These are phyloP conservation scores for Achroia grisella DNA, from an alignment of 1,140 invertebrate genomes.

Conservation along the genomic window DNA sequence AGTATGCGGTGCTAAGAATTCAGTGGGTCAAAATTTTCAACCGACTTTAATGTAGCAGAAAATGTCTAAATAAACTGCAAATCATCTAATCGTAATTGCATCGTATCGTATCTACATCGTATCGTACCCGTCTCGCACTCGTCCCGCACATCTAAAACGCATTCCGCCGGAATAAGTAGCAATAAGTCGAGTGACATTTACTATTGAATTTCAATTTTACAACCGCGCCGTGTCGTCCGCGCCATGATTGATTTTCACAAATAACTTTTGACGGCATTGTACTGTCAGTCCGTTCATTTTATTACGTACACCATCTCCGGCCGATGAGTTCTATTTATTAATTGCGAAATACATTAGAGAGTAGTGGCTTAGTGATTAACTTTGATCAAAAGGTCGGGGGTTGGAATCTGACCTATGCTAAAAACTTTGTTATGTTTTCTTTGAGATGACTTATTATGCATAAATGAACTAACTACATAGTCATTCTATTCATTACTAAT, in stretches of 20 bases:
- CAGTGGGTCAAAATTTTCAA: too few relatives aligned
- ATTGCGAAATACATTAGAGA: conserved; percentile 20
- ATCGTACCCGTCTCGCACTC: conserved; percentile 14
- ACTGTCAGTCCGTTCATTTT: conserved; percentile 36
- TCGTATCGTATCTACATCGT: background rate
- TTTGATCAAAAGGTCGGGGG: too few relatives aligned
- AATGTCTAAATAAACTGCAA: too few relatives aligned
- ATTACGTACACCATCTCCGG: conserved; percentile 16
- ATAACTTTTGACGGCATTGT: conserved; percentile 39
- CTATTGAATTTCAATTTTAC: conserved; percentile 59
- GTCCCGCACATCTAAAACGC: conserved; percentile 11
- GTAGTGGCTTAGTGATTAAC: too few relatives aligned
- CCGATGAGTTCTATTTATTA: conserved; percentile 33
- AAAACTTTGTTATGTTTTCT: too few relatives aligned
- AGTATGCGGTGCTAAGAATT: too few relatives aligned
- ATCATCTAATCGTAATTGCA: too few relatives aligned
- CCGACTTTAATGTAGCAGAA: too few relatives aligned
- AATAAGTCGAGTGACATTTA: conserved; percentile 44
- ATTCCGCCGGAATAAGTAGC: conserved; percentile 29
- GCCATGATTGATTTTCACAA: conserved; percentile 50
- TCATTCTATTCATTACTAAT: too few relatives aligned
- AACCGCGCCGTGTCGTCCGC: conserved; percentile 26
- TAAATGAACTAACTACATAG: too few relatives aligned
- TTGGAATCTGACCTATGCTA: too few relatives aligned
- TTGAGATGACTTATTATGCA: too few relatives aligned